Percentiles rank a stretch among this genome's conserved stretches.
Conservation (phyloP, 2,797 vertebrate genomes). For the Pseudocheirus occidentalis region DNA sequence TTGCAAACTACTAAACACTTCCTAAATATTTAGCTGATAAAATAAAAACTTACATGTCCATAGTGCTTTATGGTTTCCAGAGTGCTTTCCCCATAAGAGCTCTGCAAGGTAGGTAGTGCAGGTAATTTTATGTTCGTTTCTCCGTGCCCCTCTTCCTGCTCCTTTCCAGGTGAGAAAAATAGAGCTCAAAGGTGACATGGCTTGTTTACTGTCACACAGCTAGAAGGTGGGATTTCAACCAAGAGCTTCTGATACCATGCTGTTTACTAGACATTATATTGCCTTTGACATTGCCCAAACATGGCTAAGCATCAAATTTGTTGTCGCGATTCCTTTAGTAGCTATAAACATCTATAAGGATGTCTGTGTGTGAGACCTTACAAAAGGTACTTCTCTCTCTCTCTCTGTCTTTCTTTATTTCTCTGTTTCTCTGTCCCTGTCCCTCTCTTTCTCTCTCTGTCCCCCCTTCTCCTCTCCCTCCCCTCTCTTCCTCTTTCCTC, state of each 20-base stretch:
- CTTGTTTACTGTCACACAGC: background rate
- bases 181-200: background rate
- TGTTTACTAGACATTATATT: background rate
- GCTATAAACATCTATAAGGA: constrained; percentile 16
- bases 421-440: too few species aligned
- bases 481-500: background rate
- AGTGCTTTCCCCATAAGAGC: background rate
- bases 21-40: constrained; percentile 23
- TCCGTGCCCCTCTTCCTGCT: background rate
- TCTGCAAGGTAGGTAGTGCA: background rate
- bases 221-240: background rate
- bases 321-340: constrained; percentile 25
- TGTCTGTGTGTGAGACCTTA: background rate
- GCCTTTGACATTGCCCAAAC: background rate
- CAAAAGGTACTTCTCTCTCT: background rate
- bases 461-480: too few species aligned
- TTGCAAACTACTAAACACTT: constrained; percentile 60
- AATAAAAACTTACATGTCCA: background rate
- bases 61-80: background rate
- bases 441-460: too few species aligned
- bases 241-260: background rate
- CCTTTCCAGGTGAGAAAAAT: background rate
- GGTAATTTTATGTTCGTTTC: background rate
- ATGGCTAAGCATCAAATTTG: constrained; percentile 20
- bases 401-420: too few species aligned